Evolutionary conservation across 2,888 invertebrate genomes (phyloP).

Genomic region (Spilarctia lutea): DNA sequence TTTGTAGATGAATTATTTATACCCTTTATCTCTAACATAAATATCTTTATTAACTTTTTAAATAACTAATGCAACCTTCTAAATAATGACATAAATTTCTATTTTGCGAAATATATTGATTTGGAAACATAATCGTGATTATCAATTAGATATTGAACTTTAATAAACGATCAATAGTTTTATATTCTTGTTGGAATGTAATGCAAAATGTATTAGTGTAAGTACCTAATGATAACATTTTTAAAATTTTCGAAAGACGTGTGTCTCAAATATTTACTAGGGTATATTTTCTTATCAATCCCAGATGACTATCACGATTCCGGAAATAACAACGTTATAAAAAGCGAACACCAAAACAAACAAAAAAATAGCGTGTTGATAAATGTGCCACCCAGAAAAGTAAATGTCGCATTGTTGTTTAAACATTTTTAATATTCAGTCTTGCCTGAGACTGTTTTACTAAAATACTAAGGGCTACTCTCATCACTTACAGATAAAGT

Average conservation of each 20-base stretch:
- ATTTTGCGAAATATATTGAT: too few species aligned
- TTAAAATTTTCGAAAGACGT: neutral
- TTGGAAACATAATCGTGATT: neutral
- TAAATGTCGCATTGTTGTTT: neutral
- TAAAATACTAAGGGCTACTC: too few species aligned
- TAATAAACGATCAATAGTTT: neutral
- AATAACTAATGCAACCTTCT: neutral
- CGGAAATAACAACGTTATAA: neutral
- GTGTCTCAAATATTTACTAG: neutral
- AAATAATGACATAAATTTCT: too few species aligned
- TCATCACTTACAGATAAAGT: too few species aligned
- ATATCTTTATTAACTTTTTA: neutral
- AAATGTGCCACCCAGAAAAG: neutral
- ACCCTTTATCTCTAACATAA: neutral
- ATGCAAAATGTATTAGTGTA: neutral
- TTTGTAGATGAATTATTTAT: neutral
- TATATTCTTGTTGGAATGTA: neutral
- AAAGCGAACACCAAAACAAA: neutral
- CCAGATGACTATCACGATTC: neutral
- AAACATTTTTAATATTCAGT: neutral
- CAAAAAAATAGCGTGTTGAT: neutral
- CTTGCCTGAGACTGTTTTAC: neutral
- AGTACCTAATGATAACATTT: too few species aligned
- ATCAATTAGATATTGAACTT: neutral
- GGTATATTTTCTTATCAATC: neutral